A percentile compares a stretch with the other conserved stretches of the same genome.
Conservation (phyloP, 2,113 vertebrate genomes). For the Thunnus maccoyii region DNA sequence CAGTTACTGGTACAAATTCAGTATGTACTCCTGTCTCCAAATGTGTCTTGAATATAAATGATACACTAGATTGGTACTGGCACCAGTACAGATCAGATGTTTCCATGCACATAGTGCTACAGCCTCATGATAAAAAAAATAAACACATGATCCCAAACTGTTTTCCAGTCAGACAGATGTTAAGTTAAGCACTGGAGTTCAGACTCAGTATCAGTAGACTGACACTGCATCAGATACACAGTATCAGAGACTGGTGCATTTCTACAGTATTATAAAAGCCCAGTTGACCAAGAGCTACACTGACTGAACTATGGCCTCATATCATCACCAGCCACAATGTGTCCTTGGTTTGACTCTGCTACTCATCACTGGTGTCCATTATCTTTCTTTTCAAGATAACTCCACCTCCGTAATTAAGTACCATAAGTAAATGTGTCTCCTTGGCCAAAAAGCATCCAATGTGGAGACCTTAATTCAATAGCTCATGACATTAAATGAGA, state of each 20-base stretch:
- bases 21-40: background rate
- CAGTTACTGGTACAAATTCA: background rate
- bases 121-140: constrained; percentile 1
- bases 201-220: background rate
- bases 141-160: background rate
- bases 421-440: constrained; percentile 34
- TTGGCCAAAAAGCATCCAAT: constrained; percentile 15
- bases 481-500: constrained; percentile 40
- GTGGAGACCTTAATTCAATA: constrained; percentile 21
- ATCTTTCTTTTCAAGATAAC: constrained; percentile 51
- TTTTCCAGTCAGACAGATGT: background rate
- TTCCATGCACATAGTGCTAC: background rate
- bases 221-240: background rate
- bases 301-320: constrained; percentile 24
- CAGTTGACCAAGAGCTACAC: constrained; percentile 23
- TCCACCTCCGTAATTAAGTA: constrained; percentile 53
- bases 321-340: constrained; percentile 31
- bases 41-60: constrained; percentile 5
- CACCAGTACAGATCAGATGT: background rate
- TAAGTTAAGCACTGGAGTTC: too few relatives aligned
- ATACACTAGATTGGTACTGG: background rate
- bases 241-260: background rate
- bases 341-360: constrained; percentile 71
- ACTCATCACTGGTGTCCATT: constrained; percentile 55
- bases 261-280: background rate